Evolutionary conservation across 1,140 invertebrate species (phyloP).

Genomic region (Limonius californicus): DNA sequence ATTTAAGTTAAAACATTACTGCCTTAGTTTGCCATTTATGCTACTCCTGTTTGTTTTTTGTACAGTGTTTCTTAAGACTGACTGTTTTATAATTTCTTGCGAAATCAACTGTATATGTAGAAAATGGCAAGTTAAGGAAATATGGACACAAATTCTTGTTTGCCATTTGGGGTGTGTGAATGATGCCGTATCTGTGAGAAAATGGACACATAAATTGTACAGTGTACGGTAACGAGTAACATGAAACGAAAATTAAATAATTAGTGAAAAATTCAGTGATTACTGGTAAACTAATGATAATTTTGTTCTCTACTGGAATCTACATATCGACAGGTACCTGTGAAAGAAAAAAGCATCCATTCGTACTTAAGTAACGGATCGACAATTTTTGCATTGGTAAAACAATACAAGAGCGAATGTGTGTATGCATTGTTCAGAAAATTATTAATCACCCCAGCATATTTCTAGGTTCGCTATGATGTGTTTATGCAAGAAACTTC

Average conservation of each 20-base stretch:
- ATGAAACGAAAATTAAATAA: conserved; percentile 11
- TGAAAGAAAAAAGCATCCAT: conserved; percentile 1
- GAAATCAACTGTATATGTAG: no score
- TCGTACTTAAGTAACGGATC: conserved; percentile 11
- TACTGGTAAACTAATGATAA: conserved; percentile 22
- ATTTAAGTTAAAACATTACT: neutral
- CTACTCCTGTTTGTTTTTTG: no score
- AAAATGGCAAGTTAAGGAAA: no score
- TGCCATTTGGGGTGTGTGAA: conserved; percentile 39
- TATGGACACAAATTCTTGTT: conserved; percentile 1
- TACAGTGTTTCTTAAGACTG: no score
- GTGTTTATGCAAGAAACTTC: conserved; percentile 39
- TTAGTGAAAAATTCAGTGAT: conserved; percentile 16
- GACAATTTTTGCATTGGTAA: conserved; percentile 19
- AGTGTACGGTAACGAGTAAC: neutral
- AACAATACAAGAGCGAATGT: conserved; percentile 41
- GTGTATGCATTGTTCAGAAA: conserved; percentile 49
- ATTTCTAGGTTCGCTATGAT: conserved; percentile 49
- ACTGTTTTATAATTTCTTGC: no score
- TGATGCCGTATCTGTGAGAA: conserved; percentile 26
- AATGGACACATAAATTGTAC: neutral
- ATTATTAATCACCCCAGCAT: conserved; percentile 55
- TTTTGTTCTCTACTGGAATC: conserved; percentile 25
- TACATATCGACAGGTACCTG: conserved; percentile 6
- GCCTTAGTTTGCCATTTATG: neutral